Evolutionary conservation across 2,113 vertebrate species (phyloP).

Genomic region (Clarias gariepinus): DNA sequence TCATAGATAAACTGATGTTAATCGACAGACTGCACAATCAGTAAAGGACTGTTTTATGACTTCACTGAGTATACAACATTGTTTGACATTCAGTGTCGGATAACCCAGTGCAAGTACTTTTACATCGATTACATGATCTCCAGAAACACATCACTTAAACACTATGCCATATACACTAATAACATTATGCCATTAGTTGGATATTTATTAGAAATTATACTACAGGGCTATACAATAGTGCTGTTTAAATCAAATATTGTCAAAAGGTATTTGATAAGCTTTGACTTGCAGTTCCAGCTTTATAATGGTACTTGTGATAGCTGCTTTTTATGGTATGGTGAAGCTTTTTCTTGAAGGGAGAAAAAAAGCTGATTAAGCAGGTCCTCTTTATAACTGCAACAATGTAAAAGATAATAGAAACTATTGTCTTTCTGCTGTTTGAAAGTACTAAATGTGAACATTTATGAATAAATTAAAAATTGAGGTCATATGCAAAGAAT

Average conservation of each 20-base stretch:
- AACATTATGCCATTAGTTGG: neutral
- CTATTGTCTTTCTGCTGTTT: no score
- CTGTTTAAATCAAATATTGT: neutral
- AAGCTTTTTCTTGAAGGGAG: neutral
- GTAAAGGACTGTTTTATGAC: neutral
- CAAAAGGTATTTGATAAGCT: neutral
- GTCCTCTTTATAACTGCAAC: no score
- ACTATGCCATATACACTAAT: neutral
- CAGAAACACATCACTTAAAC: neutral
- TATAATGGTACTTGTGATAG: no score
- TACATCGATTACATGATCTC: neutral
- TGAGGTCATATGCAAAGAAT: neutral
- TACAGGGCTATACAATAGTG: neutral
- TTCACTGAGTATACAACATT: neutral
- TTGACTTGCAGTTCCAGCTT: neutral
- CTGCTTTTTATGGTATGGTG: neutral
- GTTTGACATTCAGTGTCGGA: neutral
- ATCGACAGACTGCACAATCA: neutral
- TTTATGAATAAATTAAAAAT: neutral
- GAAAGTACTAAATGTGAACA: neutral
- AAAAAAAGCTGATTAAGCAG: no score
- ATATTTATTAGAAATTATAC: neutral
- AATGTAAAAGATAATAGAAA: no score
- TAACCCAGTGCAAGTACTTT: neutral
- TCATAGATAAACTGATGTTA: neutral